Evolutionary conservation across 2,888 invertebrate genomes (phyloP).

Genomic region (Andrena minutula): DNA sequence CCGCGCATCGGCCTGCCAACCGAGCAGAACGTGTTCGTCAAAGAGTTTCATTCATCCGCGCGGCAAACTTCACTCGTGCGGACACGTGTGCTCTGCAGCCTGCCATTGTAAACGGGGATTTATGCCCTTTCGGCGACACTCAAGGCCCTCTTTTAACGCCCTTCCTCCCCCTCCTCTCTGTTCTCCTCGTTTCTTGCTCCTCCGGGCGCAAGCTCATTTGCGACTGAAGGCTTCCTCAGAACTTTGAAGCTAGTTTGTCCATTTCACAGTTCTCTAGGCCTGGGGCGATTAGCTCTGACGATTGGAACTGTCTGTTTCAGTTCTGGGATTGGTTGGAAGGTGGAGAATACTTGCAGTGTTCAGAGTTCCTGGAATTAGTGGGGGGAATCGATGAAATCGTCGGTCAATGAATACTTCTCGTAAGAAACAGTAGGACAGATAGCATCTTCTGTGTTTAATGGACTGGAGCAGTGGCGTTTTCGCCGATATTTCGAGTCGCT

Average conservation of each 20-base stretch:
- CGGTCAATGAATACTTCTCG: constrained; percentile 14
- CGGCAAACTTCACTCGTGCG: constrained; percentile 80
- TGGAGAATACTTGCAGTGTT: neutral
- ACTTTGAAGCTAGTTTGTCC: neutral
- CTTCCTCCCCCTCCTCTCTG: constrained; percentile 31
- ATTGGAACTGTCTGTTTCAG: neutral
- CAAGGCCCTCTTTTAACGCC: constrained; percentile 69
- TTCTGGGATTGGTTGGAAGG: neutral
- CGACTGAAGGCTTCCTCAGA: neutral
- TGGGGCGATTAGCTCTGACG: neutral
- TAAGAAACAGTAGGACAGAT: constrained; percentile 36
- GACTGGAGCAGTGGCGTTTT: constrained; percentile 41
- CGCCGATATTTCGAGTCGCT: constrained; percentile 46
- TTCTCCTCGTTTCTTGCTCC: constrained; percentile 37
- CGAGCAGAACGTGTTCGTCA: constrained; percentile 64
- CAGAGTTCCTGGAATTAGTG: neutral
- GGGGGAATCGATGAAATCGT: constrained; percentile 32
- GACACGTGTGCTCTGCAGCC: constrained; percentile 77
- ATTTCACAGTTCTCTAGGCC: no score
- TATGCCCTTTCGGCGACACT: constrained; percentile 79
- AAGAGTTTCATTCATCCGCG: constrained; percentile 76
- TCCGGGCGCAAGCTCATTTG: neutral
- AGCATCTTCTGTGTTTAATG: constrained; percentile 55
- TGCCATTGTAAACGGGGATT: constrained; percentile 78
- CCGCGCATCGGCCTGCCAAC: constrained; percentile 43